Conservation (phyloP, 2,113 vertebrate species). For the Bungarus multicinctus region DNA sequence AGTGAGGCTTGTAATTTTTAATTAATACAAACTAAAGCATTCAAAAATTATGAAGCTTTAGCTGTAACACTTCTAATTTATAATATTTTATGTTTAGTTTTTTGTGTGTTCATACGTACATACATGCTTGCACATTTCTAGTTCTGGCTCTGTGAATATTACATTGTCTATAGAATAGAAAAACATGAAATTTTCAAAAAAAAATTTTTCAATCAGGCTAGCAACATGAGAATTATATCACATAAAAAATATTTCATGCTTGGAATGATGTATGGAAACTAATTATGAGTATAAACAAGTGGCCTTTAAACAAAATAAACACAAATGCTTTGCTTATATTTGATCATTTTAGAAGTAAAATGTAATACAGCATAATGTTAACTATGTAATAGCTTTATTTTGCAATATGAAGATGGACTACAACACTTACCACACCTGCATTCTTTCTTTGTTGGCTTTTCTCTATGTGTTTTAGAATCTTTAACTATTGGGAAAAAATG, state of each 20-base stretch:
- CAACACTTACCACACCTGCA: constrained; percentile 12
- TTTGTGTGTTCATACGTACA: neutral
- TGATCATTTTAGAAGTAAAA: constrained; percentile 53
- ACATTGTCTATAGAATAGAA: constrained; percentile 36
- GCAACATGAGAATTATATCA: constrained; percentile 7
- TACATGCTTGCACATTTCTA: constrained; percentile 28
- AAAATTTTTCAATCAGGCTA: constrained; percentile 38
- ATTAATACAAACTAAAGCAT: constrained; percentile 9
- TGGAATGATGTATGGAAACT: constrained; percentile 7
- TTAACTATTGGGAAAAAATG: neutral
- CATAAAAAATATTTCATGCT: constrained; percentile 37
- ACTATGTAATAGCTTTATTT: constrained; percentile 35
- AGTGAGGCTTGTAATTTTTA: neutral
- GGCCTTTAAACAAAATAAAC: constrained; percentile 44
- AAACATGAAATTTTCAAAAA: constrained; percentile 44
- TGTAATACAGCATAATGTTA: constrained; percentile 48
- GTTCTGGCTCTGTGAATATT: neutral
- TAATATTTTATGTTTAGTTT: neutral
- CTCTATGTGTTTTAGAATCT: neutral
- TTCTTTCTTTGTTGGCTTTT: neutral
- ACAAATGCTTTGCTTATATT: constrained; percentile 30
- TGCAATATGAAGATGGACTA: constrained; percentile 46
- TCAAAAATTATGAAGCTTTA: constrained; percentile 61
- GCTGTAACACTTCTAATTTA: constrained; percentile 12
- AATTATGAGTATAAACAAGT: constrained; percentile 19